phyloP scores from a whole-genome alignment of 2,888 invertebrate genomes.

The Agrochola lota region DNA sequence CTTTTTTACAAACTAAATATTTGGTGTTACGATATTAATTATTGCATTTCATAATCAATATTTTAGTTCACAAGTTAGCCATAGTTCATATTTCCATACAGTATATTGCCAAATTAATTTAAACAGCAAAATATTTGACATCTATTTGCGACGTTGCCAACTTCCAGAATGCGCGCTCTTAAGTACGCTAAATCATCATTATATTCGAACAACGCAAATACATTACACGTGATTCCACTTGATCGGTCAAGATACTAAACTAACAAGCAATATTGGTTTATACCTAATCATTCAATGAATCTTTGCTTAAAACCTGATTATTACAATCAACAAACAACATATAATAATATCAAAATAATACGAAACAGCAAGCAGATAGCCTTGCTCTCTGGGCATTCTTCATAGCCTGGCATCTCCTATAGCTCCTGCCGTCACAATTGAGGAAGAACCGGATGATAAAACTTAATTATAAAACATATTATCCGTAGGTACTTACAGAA shows the following conservation, averaged over 20 bases:
- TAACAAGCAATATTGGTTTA: not conserved
- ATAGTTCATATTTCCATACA: too few species aligned
- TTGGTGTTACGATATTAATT: too few species aligned
- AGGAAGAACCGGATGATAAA: not conserved
- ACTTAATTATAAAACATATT: not conserved
- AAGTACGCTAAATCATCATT: not conserved
- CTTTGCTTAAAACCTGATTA: not conserved
- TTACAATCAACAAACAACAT: not conserved
- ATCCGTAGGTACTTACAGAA: slow-evolving; percentile 74
- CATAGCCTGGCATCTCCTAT: not conserved
- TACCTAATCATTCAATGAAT: not conserved
- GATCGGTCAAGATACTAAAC: not conserved
- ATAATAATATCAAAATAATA: not conserved
- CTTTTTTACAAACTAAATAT: too few species aligned
- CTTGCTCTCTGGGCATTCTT: too few species aligned
- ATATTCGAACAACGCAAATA: slow-evolving; percentile 10
- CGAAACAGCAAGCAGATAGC: not conserved
- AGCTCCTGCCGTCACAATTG: not conserved
- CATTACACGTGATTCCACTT: not conserved
- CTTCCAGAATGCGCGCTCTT: too few species aligned
- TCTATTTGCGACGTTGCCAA: too few species aligned
- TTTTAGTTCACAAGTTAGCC: too few species aligned
- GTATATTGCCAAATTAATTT: too few species aligned
- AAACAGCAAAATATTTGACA: too few species aligned
- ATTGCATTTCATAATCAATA: too few species aligned